Percentiles rank a stretch among this genome's conserved stretches.
Conservation (phyloP, 2,888 invertebrate species). For the Apamea anceps region DNA sequence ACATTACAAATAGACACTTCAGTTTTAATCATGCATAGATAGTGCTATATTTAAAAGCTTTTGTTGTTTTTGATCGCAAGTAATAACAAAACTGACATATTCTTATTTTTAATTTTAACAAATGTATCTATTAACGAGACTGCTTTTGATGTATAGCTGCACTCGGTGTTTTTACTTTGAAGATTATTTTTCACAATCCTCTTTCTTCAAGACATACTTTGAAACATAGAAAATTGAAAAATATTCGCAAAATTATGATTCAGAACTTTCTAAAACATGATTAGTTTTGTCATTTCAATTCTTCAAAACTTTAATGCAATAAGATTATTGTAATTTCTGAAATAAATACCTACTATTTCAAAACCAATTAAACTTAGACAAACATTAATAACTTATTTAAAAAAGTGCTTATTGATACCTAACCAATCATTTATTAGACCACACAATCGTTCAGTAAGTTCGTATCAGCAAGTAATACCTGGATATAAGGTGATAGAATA, state of each 20-base stretch:
- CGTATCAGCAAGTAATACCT: background rate
- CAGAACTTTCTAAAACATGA: constrained; percentile 2
- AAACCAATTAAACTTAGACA: no score
- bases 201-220: background rate
- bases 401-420: background rate
- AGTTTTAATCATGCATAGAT: no score
- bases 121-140: constrained; percentile 1
- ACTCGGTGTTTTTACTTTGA: constrained; percentile 31
- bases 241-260: constrained; percentile 10
- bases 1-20: no score
- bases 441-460: no score
- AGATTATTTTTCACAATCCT: constrained; percentile 3
- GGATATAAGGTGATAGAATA: background rate
- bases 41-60: background rate
- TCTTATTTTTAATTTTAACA: background rate
- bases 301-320: background rate
- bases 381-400: no score
- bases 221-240: constrained; percentile 15
- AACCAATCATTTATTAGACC: background rate
- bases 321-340: background rate
- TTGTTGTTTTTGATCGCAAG: background rate
- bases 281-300: constrained; percentile 37
- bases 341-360: background rate
- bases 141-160: constrained; percentile 1
- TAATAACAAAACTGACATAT: background rate